These are phyloP conservation scores for Bombus confusus DNA, from an alignment of 1,140 invertebrate species.

Conservation along the genomic window DNA sequence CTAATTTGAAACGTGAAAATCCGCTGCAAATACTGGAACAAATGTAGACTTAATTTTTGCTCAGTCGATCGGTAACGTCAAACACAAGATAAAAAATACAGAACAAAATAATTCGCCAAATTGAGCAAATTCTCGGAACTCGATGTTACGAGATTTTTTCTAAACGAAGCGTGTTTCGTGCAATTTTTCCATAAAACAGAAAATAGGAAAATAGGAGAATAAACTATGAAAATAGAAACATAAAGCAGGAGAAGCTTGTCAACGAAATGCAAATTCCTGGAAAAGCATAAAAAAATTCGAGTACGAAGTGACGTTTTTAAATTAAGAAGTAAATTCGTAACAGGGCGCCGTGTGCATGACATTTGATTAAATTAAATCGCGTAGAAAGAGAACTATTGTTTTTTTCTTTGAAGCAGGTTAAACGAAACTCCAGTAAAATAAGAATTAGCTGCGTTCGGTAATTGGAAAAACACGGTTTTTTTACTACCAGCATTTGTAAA, in stretches of 20 bases:
- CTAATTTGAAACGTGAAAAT: background rate
- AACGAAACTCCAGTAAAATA: background rate
- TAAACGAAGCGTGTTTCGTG: background rate
- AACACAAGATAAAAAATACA: background rate
- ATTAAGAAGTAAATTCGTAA: background rate
- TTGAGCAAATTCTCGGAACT: background rate
- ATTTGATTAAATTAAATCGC: background rate
- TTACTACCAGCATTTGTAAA: background rate
- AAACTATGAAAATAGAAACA: background rate
- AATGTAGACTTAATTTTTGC: background rate
- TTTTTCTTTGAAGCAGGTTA: background rate
- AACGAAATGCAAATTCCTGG: background rate
- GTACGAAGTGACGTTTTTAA: background rate
- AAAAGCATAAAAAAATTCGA: background rate
- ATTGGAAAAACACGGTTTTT: no score
- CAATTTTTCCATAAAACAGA: background rate
- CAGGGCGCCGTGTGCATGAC: background rate
- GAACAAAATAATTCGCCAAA: background rate
- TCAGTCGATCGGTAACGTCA: background rate
- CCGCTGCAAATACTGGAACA: background rate
- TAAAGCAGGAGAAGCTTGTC: background rate
- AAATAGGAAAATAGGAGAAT: background rate
- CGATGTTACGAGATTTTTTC: background rate
- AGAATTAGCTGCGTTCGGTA: background rate
- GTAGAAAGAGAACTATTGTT: background rate